A percentile compares a stretch with the other conserved stretches of the same genome.
phyloP scores from a whole-genome alignment of 2,113 vertebrate genomes.

The Octodon degus region DNA sequence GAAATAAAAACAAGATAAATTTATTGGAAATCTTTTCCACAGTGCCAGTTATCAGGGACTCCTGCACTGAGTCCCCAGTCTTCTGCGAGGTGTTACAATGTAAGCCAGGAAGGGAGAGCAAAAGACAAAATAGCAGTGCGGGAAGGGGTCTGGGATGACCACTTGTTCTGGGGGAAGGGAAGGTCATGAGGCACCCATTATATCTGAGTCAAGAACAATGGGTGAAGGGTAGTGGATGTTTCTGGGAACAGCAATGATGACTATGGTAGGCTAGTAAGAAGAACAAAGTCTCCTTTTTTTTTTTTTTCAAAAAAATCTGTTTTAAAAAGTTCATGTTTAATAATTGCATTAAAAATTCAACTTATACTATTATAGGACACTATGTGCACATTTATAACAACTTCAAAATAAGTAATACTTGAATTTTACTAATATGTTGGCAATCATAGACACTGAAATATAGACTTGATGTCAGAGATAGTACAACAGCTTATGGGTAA shows the following conservation, averaged over 20 bases:
- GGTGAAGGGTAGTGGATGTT: background rate
- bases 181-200: background rate
- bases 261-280: background rate
- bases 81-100: background rate
- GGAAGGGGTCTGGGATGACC: background rate
- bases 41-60: background rate
- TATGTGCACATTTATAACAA: slow-evolving; percentile 2
- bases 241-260: background rate
- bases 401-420: slow-evolving; percentile 29
- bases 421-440: slow-evolving; percentile 36
- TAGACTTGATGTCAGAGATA: slow-evolving; percentile 4
- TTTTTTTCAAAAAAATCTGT: background rate
- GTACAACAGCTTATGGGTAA: slow-evolving; percentile 41
- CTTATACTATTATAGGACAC: background rate
- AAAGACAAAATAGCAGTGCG: background rate
- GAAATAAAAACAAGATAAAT: slow-evolving; percentile 10
- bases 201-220: background rate
- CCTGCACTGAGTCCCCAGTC: background rate
- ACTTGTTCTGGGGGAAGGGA: background rate
- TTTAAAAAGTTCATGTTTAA: slow-evolving; percentile 33
- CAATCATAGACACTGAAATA: background rate
- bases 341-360: background rate
- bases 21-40: background rate
- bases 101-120: background rate
- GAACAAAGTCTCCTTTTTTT: background rate